Base-by-base conservation (phyloP, 1,140 invertebrate species). In the Bombus impatiens region DNA sequence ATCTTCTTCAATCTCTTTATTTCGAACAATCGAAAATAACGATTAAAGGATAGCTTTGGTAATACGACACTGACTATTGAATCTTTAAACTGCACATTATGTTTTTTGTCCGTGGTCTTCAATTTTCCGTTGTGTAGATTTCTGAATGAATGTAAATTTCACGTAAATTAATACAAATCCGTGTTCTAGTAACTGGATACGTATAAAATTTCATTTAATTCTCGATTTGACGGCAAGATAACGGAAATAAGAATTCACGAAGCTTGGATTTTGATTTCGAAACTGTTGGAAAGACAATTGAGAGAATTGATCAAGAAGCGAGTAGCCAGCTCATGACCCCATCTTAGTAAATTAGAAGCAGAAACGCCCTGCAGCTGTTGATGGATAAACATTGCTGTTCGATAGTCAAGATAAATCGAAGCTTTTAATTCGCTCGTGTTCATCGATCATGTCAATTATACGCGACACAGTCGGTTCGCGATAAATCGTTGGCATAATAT, bases 361-460 rank as follows among this genome's bases (percentile, higher is more conserved):
- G 67, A 42, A 28, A 85, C 65, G 76, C 15, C 37, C 47, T 74
- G 87, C 87, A 89, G 78, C 87, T 86, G 88, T 82, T 86, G 88
- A 75, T 76, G 53, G 75, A 82, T 67, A 88, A 89, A 89, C 80
- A 89, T 88, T 79, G 87, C 82, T 62, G 68, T 59, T 40, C 47
- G 75, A 89, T 88, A 86, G 83, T 82, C 84, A 86, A 86, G 88
- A 89, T 71, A 79, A 88, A 89, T 88, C 76, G 84, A 72, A 67
- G 70, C 88, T 74, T 82, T 75, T 70, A 25, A 78, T 84, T 78
- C 78, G 37, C 4, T 40, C 40, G 76, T 9, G 87, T 88, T 88
- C 88, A 88, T 89, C 88, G 65, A 89, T 89, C 87, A 80, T 77
- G 84, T 77, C 88, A 86, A 89, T 88, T 89, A 89, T 80, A 86